Conservation (phyloP, 2,888 invertebrate genomes). For the Hemaris fuciformis region DNA sequence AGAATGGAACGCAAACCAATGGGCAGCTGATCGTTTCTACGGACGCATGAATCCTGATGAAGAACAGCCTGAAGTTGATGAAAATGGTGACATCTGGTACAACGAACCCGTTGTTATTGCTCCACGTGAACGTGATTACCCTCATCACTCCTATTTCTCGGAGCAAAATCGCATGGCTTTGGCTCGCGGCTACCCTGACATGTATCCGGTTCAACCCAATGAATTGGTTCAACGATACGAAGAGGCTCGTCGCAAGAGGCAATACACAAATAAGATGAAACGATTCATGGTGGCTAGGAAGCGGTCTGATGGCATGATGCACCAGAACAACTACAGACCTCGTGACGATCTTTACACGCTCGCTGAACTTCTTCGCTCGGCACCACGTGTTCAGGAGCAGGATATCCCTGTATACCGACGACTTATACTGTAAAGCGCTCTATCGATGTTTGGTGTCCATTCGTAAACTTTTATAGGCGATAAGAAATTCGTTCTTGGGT, state of each 20-base stretch:
- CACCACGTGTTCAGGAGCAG: conserved; percentile 78
- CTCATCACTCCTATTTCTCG: conserved; percentile 72
- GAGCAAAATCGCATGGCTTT: conserved; percentile 73
- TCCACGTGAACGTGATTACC: conserved; percentile 64
- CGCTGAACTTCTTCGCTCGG: conserved; percentile 79
- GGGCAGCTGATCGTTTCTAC: conserved; percentile 66
- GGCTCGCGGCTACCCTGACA: conserved; percentile 65
- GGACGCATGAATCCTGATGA: conserved; percentile 68
- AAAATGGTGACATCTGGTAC: conserved; percentile 82
- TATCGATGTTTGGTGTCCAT: conserved; percentile 41
- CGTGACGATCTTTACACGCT: conserved; percentile 83
- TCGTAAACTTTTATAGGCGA: conserved; percentile 31
- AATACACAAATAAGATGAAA: conserved; percentile 78
- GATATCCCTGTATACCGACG: conserved; percentile 83
- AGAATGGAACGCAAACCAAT: conserved; percentile 72
- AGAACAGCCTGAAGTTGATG: conserved; percentile 75
- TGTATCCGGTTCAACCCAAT: conserved; percentile 67
- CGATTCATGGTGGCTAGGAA: conserved; percentile 84
- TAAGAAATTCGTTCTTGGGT: conserved; percentile 25
- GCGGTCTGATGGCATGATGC: conserved; percentile 67
- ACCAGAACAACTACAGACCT: conserved; percentile 70
- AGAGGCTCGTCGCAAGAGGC: conserved; percentile 74
- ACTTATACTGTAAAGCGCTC: conserved; percentile 78
- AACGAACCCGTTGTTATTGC: conserved; percentile 80
- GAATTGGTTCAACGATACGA: conserved; percentile 71